Base-by-base conservation (phyloP, 2,113 vertebrate genomes). In the Paramormyrops kingsleyae region DNA sequence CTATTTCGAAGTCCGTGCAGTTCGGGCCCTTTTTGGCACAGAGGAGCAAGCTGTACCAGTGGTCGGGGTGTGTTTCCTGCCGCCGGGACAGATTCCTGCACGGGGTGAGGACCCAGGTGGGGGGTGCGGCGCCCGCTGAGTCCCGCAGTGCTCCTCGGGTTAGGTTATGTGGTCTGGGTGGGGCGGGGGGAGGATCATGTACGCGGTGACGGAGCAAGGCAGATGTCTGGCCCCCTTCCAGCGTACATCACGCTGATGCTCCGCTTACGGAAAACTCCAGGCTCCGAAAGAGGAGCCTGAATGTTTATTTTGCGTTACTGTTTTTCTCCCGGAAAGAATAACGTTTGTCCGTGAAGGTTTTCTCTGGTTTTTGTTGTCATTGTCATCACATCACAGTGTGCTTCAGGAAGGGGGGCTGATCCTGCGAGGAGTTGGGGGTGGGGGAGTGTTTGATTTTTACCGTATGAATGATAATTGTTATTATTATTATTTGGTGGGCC, bases 41-140 rank as follows among this genome's bases (percentile, higher is more conserved):
- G 74, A 27, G 24, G 27, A 44, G n/a, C 9, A 27, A 39, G 42
- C 47, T 83, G 46, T 24, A 39, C 46, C 90, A 84, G n/a, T 47
- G n/a, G 6, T 77, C 3, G 31, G 89, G 90, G 62, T 49, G 90
- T 90, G 88, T 56, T 89, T 74, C 47, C 31, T 56, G 49, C 56
- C 85, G 10, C 49, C 17, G 15, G n/a, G 42, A n/a, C 10, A 0
- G 17, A 39, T 89, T 90, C 53, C 89, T 35, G 21, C n/a, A 35
- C 15, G 53, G 13, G 49, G 53, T 66, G 74, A 17, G 59, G 62
- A 88, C 17, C 19, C 19, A 13, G n/a, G 49, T 1, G 21, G 44
- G 39, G 31, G 87, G 44, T 21, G 47, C 21, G 10, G 9, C 12
- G 5, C 83, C n/a, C 27, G 24, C 31, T 39, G 50, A 27, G 47